Evolutionary conservation across 2,113 vertebrate species (phyloP).

Genomic region (Protobothrops mucrosquamatus): DNA sequence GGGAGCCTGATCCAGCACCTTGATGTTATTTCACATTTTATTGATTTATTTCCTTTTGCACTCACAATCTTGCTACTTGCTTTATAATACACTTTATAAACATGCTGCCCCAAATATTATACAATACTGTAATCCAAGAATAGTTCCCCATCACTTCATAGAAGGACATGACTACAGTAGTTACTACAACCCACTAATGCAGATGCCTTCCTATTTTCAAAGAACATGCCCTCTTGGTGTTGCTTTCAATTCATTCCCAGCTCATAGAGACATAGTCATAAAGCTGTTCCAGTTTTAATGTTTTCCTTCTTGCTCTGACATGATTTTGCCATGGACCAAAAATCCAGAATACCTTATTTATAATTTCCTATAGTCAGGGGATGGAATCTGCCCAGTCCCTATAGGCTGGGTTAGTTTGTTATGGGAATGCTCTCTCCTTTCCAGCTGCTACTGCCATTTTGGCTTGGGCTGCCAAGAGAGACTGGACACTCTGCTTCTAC

Average conservation of each 20-base stretch:
- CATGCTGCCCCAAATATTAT: too few relatives aligned
- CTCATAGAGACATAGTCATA: neutral
- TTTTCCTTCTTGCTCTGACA: neutral
- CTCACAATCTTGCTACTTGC: too few relatives aligned
- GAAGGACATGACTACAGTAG: too few relatives aligned
- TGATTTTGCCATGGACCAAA: neutral
- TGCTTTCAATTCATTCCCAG: neutral
- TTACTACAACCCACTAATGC: too few relatives aligned
- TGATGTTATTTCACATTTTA: too few relatives aligned
- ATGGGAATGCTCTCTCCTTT: neutral
- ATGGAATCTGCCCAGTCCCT: neutral
- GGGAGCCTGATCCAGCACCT: too few relatives aligned
- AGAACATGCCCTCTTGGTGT: neutral
- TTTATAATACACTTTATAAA: too few relatives aligned
- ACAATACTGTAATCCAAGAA: too few relatives aligned
- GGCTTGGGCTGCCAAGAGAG: neutral
- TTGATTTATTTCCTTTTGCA: too few relatives aligned
- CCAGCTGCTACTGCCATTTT: neutral
- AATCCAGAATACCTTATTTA: neutral
- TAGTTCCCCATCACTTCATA: too few relatives aligned
- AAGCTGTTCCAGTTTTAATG: neutral
- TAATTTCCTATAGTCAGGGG: neutral
- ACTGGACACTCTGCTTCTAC: neutral
- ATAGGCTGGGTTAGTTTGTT: neutral
- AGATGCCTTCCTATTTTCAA: too few relatives aligned